Base-by-base conservation (phyloP, 2,888 invertebrate genomes). In the Melolontha melolontha region DNA sequence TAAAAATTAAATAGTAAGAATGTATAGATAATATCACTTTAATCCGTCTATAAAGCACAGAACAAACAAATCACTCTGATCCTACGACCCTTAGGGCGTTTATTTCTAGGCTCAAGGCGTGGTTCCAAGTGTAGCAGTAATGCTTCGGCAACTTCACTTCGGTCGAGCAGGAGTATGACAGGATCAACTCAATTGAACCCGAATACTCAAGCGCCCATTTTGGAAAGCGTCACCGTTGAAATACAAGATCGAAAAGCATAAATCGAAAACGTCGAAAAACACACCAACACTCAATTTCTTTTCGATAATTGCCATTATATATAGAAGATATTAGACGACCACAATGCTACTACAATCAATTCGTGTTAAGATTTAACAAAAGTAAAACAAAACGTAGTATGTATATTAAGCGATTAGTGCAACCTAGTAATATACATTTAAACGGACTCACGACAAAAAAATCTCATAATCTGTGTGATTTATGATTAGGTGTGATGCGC, bases 101-200 rank as follows among this genome's bases (percentile, higher is more conserved):
- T 81, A 78, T 83, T 85, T 81, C 80, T 85, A 84, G 87, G 87
- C 75, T 86, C 87, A 74, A 87, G 91, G 72, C 88, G 92, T 70
- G 92, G 91, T 70, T 93, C 93, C 70, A 89, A 90, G 79, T 90
- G 90, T 55, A 91, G 91, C 82, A 92, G 92, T 80, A 93, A 90
- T 75, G 90, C 91, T 66, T 92, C 93, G n/a, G 91, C 89, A 59
- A 87, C 90, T 17, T 92, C 93, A 27, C 83, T 89, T 74, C 87
- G 90, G 76, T 91, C 92, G 66, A 90, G 89, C 70, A 90, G 86
- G 79, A 89, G 86, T 72, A 84, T 84, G 79, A 75, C 83, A 82
- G 73, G 72, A 5, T 72, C 82, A 81, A 42, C 85, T 57, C 63
- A 51, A 11, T 44, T 57, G 65, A 80, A 74, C 74, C 78, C 80